These are phyloP conservation scores for Rhaphigaster nebulosa DNA, from an alignment of 2,888 invertebrate species.

Conservation along the genomic window DNA sequence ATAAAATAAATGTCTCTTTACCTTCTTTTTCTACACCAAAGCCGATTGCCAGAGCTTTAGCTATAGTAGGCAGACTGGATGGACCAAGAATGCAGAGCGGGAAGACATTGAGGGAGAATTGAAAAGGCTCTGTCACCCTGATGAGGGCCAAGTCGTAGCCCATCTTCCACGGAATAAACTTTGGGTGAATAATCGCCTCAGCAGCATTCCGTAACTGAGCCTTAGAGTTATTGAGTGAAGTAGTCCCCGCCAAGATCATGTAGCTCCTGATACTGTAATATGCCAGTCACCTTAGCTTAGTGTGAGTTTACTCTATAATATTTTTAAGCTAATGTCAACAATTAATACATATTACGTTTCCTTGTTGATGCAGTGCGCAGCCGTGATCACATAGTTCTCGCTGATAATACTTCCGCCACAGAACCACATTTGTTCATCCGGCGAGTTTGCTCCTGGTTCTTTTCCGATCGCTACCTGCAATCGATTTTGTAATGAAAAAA, in stretches of 20 bases:
- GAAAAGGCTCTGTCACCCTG: not conserved
- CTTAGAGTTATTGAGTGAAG: not conserved
- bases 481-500: not conserved
- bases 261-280: not conserved
- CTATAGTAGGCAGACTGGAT: not conserved
- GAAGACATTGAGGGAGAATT: not conserved
- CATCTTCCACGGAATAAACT: not conserved
- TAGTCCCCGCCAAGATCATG: not conserved
- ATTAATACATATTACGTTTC: not conserved
- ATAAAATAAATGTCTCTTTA: not conserved
- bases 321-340: not conserved
- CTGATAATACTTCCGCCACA: constrained; percentile 71
- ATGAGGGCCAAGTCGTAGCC: constrained; percentile 12
- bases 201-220: not conserved
- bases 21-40: constrained; percentile 1
- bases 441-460: not conserved
- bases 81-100: not conserved
- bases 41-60: not conserved
- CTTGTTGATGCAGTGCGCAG: constrained; percentile 70
- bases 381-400: constrained; percentile 70
- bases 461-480: constrained; percentile 26
- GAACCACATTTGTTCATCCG: constrained; percentile 61
- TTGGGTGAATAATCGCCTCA: not conserved
- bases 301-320: not conserved
- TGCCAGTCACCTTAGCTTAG: not conserved